A percentile compares a stretch with the other conserved stretches of the same genome.
phyloP scores from a whole-genome alignment of 2,888 invertebrate species.

The Eristalinus sepulchralis region DNA sequence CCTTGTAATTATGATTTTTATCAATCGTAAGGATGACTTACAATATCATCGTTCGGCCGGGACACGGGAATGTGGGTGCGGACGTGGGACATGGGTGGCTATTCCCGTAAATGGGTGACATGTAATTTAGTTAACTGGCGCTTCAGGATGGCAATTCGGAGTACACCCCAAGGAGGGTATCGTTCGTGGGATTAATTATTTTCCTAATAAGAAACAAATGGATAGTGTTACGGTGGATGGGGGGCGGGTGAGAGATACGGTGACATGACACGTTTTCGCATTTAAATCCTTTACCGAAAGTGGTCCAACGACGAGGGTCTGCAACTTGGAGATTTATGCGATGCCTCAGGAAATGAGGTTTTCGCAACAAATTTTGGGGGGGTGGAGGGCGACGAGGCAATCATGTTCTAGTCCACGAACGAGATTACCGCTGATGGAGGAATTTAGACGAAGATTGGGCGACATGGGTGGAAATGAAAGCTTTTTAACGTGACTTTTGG shows the following conservation, averaged over 20 bases:
- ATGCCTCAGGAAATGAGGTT: background rate
- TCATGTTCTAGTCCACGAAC: background rate
- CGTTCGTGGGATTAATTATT: slow-evolving; percentile 54
- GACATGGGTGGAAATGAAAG: no score
- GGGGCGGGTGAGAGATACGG: background rate
- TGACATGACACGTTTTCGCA: background rate
- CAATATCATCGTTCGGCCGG: slow-evolving; percentile 28
- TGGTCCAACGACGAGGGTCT: background rate
- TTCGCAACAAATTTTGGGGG: background rate
- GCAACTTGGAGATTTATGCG: background rate
- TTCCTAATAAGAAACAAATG: slow-evolving; percentile 36
- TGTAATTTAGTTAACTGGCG: slow-evolving; percentile 44
- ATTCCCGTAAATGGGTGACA: slow-evolving; percentile 28
- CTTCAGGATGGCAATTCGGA: slow-evolving; percentile 2
- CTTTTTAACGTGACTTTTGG: no score
- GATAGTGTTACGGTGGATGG: background rate
- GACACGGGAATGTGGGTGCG: slow-evolving; percentile 4
- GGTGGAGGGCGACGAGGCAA: background rate
- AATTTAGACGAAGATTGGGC: background rate
- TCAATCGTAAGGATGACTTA: slow-evolving; percentile 63
- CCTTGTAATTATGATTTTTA: slow-evolving; percentile 70
- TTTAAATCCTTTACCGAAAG: background rate
- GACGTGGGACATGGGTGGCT: background rate
- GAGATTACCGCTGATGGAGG: background rate
- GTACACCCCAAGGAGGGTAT: background rate